phyloP scores from a whole-genome alignment of 2,797 vertebrate species.

The Mareca strepera region DNA sequence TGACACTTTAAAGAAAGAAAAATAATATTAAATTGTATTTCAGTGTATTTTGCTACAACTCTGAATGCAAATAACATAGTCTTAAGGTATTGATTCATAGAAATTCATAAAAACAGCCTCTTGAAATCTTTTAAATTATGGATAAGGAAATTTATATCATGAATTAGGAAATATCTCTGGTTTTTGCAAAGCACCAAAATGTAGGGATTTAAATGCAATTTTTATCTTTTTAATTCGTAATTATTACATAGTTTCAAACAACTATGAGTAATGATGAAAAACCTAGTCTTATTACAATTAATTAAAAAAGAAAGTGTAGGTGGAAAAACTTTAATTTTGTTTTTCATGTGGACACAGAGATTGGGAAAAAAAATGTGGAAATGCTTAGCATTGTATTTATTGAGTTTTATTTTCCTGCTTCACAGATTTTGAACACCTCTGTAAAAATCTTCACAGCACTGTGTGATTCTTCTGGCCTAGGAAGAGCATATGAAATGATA shows the following conservation, averaged over 20 bases:
- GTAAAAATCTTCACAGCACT: conserved; percentile 72
- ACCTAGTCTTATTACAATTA: neutral
- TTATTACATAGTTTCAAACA: neutral
- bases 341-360: neutral
- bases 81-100: neutral
- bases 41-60: neutral
- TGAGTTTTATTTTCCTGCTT: neutral
- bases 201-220: neutral
- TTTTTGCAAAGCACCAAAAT: neutral
- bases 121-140: neutral
- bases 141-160: neutral
- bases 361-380: neutral
- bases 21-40: neutral
- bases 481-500: conserved; percentile 78
- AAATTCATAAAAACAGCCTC: neutral
- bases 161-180: neutral
- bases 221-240: neutral
- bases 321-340: neutral
- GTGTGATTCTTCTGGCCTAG: conserved; percentile 73
- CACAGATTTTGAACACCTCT: conserved; percentile 72
- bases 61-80: neutral
- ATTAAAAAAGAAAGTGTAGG: neutral
- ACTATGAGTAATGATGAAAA: neutral
- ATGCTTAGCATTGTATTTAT: neutral
- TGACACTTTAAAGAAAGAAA: neutral